phyloP scores from a whole-genome alignment of 2,888 invertebrate species.

The Mactromeris polynyma region DNA sequence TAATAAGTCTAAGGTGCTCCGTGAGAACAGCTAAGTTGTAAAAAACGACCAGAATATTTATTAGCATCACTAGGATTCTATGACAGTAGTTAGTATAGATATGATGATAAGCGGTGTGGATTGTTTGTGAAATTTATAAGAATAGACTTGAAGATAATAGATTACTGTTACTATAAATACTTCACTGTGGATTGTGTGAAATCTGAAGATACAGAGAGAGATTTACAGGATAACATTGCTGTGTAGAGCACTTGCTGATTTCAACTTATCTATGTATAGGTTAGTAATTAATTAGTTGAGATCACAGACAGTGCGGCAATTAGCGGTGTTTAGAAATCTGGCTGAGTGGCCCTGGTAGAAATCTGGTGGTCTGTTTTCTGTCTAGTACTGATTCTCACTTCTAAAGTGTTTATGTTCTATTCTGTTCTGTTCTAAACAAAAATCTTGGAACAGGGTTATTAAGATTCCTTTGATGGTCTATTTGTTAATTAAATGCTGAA shows the following conservation, averaged over 20 bases:
- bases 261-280: conserved; percentile 28
- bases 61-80: background rate
- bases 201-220: background rate
- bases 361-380: conserved; percentile 67
- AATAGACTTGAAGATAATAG: conserved; percentile 20
- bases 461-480: conserved; percentile 41
- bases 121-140: conserved; percentile 19
- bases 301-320: conserved; percentile 63
- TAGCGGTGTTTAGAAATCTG: conserved; percentile 59
- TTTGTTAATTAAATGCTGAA: conserved; percentile 30
- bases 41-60: background rate
- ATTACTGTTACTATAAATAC: conserved; percentile 19
- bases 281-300: conserved; percentile 67
- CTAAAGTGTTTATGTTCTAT: conserved; percentile 52
- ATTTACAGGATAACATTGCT: background rate
- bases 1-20: background rate
- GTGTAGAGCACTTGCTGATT: conserved; percentile 23
- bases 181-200: conserved; percentile 5
- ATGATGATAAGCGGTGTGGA: background rate
- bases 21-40: background rate
- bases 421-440: conserved; percentile 33
- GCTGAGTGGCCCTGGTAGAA: conserved; percentile 55
- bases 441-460: conserved; percentile 26
- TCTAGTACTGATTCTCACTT: conserved; percentile 44
- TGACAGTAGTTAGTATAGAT: conserved; percentile 19